Evolutionary conservation across 2,888 invertebrate genomes (phyloP), one percentile per base, ranked within the genome.

Genomic region (Ormyrus labotus): DNA sequence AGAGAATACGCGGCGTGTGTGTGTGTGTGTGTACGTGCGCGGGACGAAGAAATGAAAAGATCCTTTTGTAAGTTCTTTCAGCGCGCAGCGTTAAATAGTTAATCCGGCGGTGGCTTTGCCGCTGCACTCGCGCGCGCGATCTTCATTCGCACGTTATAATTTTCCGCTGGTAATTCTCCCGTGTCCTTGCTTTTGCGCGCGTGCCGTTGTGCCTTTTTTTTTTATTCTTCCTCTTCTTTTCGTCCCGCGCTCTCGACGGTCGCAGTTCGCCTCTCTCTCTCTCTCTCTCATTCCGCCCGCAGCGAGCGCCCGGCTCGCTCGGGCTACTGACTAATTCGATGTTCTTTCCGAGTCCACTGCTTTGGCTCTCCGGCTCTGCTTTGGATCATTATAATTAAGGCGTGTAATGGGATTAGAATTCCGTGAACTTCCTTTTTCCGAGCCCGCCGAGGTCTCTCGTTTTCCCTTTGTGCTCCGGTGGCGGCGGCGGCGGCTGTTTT

Each of bases 371-470:
- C 11, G 55, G 34, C 48, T 70, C 61, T 76, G 72, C 76, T 76
- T 72, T 80, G 76, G 64, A 80, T 80, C 75, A 76, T 80, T 80
- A 72, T 77, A 81, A 77, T 81, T 77, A 81, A 58, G 47, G 58
- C 51, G 8, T 64, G 55, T 73, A 77, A 81, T 76, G 63, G 55
- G 63, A 72, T 77, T 73, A 53, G 45, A 51, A 81, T 73, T 68
- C 51, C 48, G 34, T 3, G 34, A 2, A 4, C 34, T 72, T 68
- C 53, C 45, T 45, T 60, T 67, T 65, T n/a, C 50, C 7, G 34
- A 9, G 7, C 13, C 11, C n/a, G 65, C 34, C 34, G 2, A 4
- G 34, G 34, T 34, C 34, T 34, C 34, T 4, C 34, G 34, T 34
- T 34, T 67, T 51, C 19, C 50, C 51, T 64, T 58, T 74, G 34